Conservation (phyloP, 2,888 invertebrate species). For the Bombylius major region DNA sequence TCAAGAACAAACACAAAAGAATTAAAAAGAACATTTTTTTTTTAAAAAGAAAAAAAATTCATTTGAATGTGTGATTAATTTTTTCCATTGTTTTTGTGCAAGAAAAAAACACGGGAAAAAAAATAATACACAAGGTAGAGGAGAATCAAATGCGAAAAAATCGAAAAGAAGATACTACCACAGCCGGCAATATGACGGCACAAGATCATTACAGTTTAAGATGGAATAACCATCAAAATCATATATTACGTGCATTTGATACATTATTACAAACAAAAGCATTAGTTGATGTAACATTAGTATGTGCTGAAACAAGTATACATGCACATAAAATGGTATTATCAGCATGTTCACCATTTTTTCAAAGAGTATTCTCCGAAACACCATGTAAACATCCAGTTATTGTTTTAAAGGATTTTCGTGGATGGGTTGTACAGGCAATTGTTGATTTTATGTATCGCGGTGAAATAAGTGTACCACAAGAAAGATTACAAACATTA, state of each 20-base stretch:
- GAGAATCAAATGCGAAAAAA: conserved; percentile 1
- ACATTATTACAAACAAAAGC: conserved; percentile 76
- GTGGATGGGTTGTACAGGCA: conserved; percentile 78
- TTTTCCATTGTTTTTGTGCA: too few relatives aligned
- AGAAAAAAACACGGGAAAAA: too few relatives aligned
- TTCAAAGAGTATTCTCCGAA: conserved; percentile 77
- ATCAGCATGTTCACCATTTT: conserved; percentile 80
- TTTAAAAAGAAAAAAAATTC: too few relatives aligned
- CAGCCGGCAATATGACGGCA: conserved; percentile 28
- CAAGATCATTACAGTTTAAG: conserved; percentile 82
- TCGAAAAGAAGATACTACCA: conserved; percentile 9
- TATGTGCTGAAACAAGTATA: conserved; percentile 73
- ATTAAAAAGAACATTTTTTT: too few relatives aligned
- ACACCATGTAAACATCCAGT: conserved; percentile 90
- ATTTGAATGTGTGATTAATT: too few relatives aligned
- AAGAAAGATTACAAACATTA: conserved; percentile 69
- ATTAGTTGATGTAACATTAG: conserved; percentile 80
- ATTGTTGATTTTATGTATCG: conserved; percentile 91
- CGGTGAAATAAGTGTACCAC: conserved; percentile 79
- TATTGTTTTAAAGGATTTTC: conserved; percentile 81
- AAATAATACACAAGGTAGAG: too few relatives aligned
- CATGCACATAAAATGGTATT: conserved; percentile 85
- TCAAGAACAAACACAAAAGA: too few relatives aligned
- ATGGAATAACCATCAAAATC: conserved; percentile 89
- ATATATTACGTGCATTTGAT: conserved; percentile 78